Percentiles rank a stretch among this genome's conserved stretches.
phyloP scores from a whole-genome alignment of 2,888 invertebrate genomes.

The Drosophila incognita region DNA sequence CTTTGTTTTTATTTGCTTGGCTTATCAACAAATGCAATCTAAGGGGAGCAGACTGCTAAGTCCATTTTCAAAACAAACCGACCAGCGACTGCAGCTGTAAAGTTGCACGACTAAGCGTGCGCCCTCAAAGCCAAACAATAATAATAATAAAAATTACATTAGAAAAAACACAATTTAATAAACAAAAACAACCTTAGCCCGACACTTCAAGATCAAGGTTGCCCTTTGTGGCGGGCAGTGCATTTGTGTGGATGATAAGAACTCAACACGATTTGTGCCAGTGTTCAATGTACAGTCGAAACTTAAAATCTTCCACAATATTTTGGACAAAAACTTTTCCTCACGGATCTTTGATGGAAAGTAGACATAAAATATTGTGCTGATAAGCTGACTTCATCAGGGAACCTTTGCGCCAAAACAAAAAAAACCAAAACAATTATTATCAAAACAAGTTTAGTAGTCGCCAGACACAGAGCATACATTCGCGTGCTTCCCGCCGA shows the following conservation, averaged over 20 bases:
- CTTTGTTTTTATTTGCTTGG: slow-evolving; percentile 43
- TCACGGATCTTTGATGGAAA: slow-evolving; percentile 35
- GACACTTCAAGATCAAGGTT: slow-evolving; percentile 64
- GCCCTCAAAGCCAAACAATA: slow-evolving; percentile 39
- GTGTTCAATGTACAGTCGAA: slow-evolving; percentile 31
- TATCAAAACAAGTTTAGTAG: slow-evolving; percentile 20
- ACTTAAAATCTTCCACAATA: neutral
- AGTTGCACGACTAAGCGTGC: slow-evolving; percentile 53
- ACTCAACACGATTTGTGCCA: slow-evolving; percentile 52
- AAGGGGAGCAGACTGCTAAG: slow-evolving; percentile 20
- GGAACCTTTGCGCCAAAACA: slow-evolving; percentile 7
- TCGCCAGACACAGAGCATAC: slow-evolving; percentile 45
- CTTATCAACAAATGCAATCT: slow-evolving; percentile 39
- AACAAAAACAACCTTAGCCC: slow-evolving; percentile 13
- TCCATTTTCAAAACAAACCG: slow-evolving; percentile 60
- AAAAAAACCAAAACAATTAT: neutral
- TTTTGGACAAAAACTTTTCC: slow-evolving; percentile 56
- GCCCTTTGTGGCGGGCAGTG: slow-evolving; percentile 1
- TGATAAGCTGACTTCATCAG: slow-evolving; percentile 37
- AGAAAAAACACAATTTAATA: neutral
- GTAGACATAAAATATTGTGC: slow-evolving; percentile 10
- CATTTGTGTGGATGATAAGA: slow-evolving; percentile 23
- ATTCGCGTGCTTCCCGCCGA: slow-evolving; percentile 19
- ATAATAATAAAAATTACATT: slow-evolving; percentile 31
- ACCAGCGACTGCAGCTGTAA: slow-evolving; percentile 47